Evolutionary conservation across 2,888 invertebrate species (phyloP), one percentile per base, ranked within the genome.

Genomic region (Nasonia oneida): DNA sequence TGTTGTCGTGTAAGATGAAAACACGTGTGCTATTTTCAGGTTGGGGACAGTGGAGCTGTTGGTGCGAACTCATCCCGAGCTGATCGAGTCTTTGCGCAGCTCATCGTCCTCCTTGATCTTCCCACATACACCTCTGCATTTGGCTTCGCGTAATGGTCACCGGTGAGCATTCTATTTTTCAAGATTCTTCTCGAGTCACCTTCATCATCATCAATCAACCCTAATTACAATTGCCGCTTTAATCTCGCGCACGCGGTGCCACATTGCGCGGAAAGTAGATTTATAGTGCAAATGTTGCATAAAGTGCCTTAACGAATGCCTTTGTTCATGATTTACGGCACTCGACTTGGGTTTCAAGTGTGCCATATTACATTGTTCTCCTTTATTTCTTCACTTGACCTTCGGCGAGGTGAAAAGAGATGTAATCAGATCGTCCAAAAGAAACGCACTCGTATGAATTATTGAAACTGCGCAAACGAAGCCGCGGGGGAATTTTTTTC

Each of bases 131-230:
- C 97, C 98, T 1, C 95, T 99, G n/a, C 99, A 99, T 93, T 95
- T 98, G 88, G 99, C 99, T 87, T 97, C 98, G 92, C 96, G 97
- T 89, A 98, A 98, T 94, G 99, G 99, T 8, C 97, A 97, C 94
- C 96, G 96, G 97, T 97, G 93, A 96, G 96, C 95, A 61, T 23
- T 81, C 18, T 8, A 42, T 82, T 85, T 83, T 83, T 80, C 81
- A 80, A 85, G 18, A 67, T 67, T 75, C 47, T 73, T 77, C 14
- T 29, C 74, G 42, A 76, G 47, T 75, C 78, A 73, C 64, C 84
- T 39, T 77, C 50, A 61, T 71, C 42, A 70, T 37, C 57, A 73
- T 80, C 74, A 82, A 79, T 83, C 75, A 83, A 37, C 39, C 14
- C 23, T 80, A 75, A 80, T 80, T 80, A 29, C n/a, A 12, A 39